Evolutionary conservation across 2,113 vertebrate genomes (phyloP).

Genomic region (Vulpes vulpes): DNA sequence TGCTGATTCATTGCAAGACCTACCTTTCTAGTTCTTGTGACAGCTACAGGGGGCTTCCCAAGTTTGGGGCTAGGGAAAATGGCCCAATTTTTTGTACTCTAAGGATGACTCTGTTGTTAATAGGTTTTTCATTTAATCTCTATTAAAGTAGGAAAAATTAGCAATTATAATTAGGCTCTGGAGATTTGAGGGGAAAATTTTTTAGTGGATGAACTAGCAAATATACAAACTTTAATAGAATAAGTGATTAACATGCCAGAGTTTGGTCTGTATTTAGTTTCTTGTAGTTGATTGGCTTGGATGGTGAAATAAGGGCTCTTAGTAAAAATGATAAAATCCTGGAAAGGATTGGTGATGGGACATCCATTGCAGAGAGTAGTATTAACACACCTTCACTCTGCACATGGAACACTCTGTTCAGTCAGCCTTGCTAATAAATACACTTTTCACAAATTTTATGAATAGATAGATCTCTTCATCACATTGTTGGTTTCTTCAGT

Average conservation of each 20-base stretch:
- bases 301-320: slow-evolving; percentile 24
- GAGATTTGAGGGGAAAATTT: not conserved
- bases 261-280: slow-evolving; percentile 50
- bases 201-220: slow-evolving; percentile 47
- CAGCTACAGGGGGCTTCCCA: slow-evolving; percentile 1
- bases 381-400: not conserved
- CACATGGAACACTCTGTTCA: not conserved
- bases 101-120: slow-evolving; percentile 17
- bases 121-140: slow-evolving; percentile 44
- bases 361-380: not conserved
- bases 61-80: slow-evolving; percentile 16
- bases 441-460: slow-evolving; percentile 20
- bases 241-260: slow-evolving; percentile 49
- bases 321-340: not conserved
- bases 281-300: slow-evolving; percentile 31
- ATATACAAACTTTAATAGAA: slow-evolving; percentile 53
- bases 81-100: slow-evolving; percentile 38
- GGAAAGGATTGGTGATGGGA: not conserved
- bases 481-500: slow-evolving; percentile 19
- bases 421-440: slow-evolving; percentile 19
- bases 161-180: slow-evolving; percentile 52
- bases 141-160: slow-evolving; percentile 23
- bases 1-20: slow-evolving; percentile 28
- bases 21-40: slow-evolving; percentile 50
- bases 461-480: not conserved